These are phyloP conservation scores for Phyllostomus hastatus DNA, from an alignment of 2,113 vertebrate genomes.

Conservation along the genomic window DNA sequence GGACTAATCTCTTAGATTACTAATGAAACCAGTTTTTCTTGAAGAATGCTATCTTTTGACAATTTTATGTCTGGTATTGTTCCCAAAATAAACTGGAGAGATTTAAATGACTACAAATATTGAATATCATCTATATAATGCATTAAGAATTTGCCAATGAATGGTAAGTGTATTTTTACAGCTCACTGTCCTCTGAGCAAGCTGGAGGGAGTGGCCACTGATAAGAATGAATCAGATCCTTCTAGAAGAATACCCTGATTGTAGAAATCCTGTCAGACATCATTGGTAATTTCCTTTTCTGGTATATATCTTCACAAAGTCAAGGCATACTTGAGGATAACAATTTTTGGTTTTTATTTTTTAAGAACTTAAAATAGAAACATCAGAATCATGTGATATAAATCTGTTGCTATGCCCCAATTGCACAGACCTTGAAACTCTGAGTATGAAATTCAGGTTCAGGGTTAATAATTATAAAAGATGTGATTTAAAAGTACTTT, in stretches of 20 bases:
- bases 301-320: conserved; percentile 6
- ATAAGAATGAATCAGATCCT: conserved; percentile 27
- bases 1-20: not conserved
- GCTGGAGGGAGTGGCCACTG: not conserved
- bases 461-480: not conserved
- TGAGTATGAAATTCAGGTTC: conserved; percentile 12
- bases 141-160: conserved; percentile 44
- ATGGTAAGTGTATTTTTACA: conserved; percentile 43
- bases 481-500: not conserved
- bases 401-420: not conserved
- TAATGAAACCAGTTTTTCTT: conserved; percentile 27
- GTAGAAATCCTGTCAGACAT: conserved; percentile 1
- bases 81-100: conserved; percentile 37
- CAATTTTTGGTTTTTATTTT: conserved; percentile 29
- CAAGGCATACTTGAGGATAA: not conserved
- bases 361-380: not conserved
- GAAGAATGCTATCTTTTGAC: conserved; percentile 30
- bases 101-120: conserved; percentile 17
- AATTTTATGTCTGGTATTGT: not conserved
- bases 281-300: conserved; percentile 16
- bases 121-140: conserved; percentile 10
- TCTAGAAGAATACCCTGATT: conserved; percentile 42
- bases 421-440: not conserved
- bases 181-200: conserved; percentile 23
- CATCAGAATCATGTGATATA: not conserved